Conservation (phyloP, 2,797 vertebrate genomes). For the Pantherophis alleghaniensis region DNA sequence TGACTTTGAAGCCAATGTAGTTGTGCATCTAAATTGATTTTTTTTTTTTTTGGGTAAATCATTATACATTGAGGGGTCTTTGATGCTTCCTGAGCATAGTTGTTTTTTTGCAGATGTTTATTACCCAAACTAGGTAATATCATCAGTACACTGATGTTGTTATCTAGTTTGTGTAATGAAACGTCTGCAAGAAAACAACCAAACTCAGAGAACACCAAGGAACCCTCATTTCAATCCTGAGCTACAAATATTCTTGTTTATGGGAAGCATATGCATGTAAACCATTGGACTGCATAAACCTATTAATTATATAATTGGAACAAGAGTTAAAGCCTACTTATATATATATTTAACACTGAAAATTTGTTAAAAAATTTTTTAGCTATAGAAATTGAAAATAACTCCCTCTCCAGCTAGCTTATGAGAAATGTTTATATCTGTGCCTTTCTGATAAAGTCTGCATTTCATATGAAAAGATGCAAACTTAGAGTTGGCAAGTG, state of each 20-base stretch:
- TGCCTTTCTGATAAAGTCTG: constrained; percentile 55
- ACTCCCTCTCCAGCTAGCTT: constrained; percentile 24
- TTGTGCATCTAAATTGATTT: neutral
- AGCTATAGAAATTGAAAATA: constrained; percentile 33
- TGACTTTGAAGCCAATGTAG: neutral
- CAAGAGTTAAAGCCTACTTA: neutral
- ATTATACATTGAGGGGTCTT: neutral
- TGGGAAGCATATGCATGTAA: neutral
- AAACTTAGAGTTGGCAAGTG: constrained; percentile 62
- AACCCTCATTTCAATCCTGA: neutral
- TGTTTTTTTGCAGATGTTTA: neutral
- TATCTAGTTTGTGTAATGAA: neutral
- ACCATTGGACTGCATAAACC: neutral
- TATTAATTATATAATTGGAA: neutral
- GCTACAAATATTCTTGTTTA: neutral
- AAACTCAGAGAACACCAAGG: neutral
- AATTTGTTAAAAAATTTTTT: neutral
- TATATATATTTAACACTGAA: neutral
- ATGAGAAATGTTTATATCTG: constrained; percentile 45
- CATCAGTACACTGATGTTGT: neutral
- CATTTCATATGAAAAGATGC: constrained; percentile 62
- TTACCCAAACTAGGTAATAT: neutral
- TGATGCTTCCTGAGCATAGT: neutral
- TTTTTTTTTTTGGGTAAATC: no score
- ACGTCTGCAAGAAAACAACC: neutral